Base-by-base conservation (phyloP, 2,888 invertebrate genomes). In the Drosophila rellima region DNA sequence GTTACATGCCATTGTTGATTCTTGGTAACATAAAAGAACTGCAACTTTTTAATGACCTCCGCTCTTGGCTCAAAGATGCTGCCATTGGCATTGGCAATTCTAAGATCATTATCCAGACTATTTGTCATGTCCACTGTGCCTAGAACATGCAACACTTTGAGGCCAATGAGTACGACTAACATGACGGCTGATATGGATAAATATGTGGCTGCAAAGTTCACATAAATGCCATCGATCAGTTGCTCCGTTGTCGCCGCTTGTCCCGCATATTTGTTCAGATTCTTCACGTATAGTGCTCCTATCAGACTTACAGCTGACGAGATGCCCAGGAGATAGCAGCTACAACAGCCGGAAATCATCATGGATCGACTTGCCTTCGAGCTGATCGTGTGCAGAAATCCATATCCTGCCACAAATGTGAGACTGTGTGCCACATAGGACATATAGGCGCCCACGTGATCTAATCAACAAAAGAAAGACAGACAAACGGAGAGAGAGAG, bases 21-120 rank as follows among this genome's bases (percentile, higher is more conserved):
- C 62, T 89, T 91, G 23, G 91, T 92, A 15, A 92, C 89, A 66
- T 92, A 92, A 65, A 92, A 91, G 74, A 92, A 92, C 63, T 90
- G 80, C 42, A 91, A 85, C 5, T 82, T 83, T 62, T 90, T 90
- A 35, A 92, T 90, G 3, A 91, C 80, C 1, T 90, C 88, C 40
- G 80, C 65, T 0, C 91, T 87, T 2, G 75, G 64, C 69, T 91
- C 91, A 52, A 92, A 91, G n/a, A 92, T 81, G 61, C 82, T 89
- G 31, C 90, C 90, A 67, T 91, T 91, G 8, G 89, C 82, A 66
- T 92, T 92, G 6, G 91, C 89, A 33, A 91, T 90, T 3, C 91
- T 81, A 33, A 92, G 54, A 3, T 92, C 91, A 31, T 91, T 89
- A 61, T 92, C 92, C 78, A 91, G 54, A 59, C 90, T 90, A 18